Conservation (phyloP, 2,888 invertebrate genomes). For the Ectropis crepuscularia region DNA sequence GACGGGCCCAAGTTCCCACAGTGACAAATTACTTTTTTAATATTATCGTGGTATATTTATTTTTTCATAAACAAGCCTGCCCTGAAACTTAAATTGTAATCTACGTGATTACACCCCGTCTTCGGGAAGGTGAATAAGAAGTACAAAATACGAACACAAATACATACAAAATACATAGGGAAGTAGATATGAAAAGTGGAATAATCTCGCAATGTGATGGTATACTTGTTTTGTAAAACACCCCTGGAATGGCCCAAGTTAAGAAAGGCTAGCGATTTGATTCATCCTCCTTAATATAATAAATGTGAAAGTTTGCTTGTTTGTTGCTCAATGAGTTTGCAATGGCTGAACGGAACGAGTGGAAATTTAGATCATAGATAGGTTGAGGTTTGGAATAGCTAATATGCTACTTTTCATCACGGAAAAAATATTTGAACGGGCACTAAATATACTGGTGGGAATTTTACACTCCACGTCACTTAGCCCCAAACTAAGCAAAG, state of each 20-base stretch:
- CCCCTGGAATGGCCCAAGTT: slow-evolving; percentile 14
- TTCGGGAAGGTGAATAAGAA: slow-evolving; percentile 25
- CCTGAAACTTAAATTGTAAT: slow-evolving; percentile 25
- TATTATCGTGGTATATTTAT: background rate
- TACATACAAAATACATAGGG: slow-evolving; percentile 21
- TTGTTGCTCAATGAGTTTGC: too few species aligned
- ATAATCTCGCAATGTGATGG: slow-evolving; percentile 42
- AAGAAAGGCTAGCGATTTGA: slow-evolving; percentile 9
- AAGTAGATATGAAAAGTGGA: slow-evolving; percentile 42
- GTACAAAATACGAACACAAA: slow-evolving; percentile 23
- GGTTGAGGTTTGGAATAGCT: too few species aligned
- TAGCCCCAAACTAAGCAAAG: too few species aligned
- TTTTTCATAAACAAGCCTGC: slow-evolving; percentile 10
- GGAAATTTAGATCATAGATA: too few species aligned
- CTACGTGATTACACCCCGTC: slow-evolving; percentile 25
- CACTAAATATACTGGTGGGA: too few species aligned
- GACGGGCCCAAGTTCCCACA: too few species aligned
- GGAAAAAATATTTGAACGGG: too few species aligned
- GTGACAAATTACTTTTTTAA: too few species aligned
- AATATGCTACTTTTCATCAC: too few species aligned
- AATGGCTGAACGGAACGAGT: too few species aligned
- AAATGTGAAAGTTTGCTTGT: too few species aligned
- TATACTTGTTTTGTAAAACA: slow-evolving; percentile 42
- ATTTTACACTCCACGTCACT: too few species aligned
- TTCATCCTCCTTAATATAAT: background rate